Percentiles rank a stretch among this genome's conserved stretches.
Conservation (phyloP, 2,797 vertebrate species). For the Cygnus olor region DNA sequence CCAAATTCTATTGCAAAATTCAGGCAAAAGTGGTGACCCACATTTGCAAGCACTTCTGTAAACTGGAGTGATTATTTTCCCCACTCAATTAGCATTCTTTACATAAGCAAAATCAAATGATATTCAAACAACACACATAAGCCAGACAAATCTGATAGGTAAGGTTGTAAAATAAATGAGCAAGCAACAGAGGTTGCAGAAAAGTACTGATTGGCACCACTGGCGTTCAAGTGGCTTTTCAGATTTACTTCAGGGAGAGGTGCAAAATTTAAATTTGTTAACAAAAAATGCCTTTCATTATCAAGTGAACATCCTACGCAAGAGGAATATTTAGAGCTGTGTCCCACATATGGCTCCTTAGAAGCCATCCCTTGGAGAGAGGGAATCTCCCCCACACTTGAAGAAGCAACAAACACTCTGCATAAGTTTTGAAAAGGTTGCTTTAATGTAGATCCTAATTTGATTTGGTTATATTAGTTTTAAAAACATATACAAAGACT, state of each 20-base stretch:
- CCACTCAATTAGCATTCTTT: background rate
- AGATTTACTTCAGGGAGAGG: background rate
- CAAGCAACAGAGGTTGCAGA: background rate
- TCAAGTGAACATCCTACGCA: background rate
- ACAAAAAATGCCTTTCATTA: background rate
- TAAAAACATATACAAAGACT: background rate
- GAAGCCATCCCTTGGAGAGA: background rate
- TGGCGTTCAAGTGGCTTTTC: background rate
- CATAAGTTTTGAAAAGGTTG: background rate
- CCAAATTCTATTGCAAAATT: background rate
- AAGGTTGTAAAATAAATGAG: background rate
- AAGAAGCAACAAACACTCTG: background rate
- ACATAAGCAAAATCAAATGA: background rate
- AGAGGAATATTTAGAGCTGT: slow-evolving; percentile 12
- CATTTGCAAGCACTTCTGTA: background rate
- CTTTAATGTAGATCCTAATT: background rate
- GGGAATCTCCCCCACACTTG: background rate
- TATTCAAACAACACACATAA: background rate
- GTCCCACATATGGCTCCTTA: background rate
- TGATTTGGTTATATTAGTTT: background rate
- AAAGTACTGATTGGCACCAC: background rate
- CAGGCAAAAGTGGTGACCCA: background rate
- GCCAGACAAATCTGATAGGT: background rate
- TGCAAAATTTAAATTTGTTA: background rate
- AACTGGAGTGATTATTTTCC: background rate